Percentiles rank a stretch among this genome's conserved stretches.
phyloP scores from a whole-genome alignment of 2,888 invertebrate genomes.

The Chymomyza amoena region DNA sequence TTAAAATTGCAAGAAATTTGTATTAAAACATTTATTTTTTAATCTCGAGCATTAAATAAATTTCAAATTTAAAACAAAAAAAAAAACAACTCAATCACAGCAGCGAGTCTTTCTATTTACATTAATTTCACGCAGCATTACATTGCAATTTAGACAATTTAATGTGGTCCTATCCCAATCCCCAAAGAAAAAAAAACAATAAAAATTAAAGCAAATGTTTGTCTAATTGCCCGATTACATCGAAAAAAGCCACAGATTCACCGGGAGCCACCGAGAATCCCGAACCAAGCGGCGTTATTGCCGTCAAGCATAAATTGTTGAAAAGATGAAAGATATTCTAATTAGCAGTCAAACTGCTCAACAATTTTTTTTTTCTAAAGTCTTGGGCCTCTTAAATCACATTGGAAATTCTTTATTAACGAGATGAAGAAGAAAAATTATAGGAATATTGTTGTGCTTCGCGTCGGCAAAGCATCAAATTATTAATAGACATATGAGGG shows the following conservation, averaged over 20 bases:
- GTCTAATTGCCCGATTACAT: background rate
- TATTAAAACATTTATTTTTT: too few relatives aligned
- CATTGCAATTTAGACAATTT: background rate
- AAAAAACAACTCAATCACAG: too few relatives aligned
- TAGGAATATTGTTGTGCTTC: background rate
- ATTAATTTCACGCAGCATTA: constrained; percentile 2
- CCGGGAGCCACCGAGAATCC: background rate
- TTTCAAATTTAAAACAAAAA: too few relatives aligned
- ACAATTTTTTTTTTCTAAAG: background rate
- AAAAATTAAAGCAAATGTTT: background rate
- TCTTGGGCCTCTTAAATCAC: background rate
- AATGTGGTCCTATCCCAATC: background rate
- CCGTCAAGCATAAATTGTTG: background rate
- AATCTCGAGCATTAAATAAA: too few relatives aligned
- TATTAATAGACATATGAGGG: constrained; percentile 45
- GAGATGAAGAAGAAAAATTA: background rate
- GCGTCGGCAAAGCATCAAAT: constrained; percentile 54
- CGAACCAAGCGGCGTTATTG: too few relatives aligned
- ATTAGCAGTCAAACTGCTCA: constrained; percentile 21
- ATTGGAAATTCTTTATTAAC: background rate
- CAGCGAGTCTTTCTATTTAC: background rate
- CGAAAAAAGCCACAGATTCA: background rate
- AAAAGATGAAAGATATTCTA: constrained; percentile 36
- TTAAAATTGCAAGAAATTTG: too few relatives aligned
- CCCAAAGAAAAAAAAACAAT: background rate